These are phyloP conservation scores for Drosophila micromelanica DNA, from an alignment of 1,140 invertebrate species.

Conservation along the genomic window DNA sequence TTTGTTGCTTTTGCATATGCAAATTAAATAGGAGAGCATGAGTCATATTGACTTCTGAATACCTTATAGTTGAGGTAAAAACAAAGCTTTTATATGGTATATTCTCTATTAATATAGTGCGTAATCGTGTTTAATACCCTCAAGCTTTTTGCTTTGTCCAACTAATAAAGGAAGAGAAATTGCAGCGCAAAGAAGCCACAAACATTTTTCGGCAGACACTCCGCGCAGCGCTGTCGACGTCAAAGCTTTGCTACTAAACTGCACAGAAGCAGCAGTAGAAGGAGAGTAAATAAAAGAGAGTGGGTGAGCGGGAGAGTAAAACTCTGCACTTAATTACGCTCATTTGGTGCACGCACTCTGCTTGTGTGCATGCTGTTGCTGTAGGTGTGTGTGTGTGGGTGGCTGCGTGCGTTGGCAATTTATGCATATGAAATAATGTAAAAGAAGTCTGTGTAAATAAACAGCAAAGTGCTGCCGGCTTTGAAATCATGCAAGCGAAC, in stretches of 20 bases:
- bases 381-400: constrained; percentile 13
- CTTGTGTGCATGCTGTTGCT: constrained; percentile 24
- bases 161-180: constrained; percentile 10
- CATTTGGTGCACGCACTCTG: constrained; percentile 57
- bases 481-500: constrained; percentile 73
- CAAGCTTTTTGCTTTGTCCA: neutral
- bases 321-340: constrained; percentile 72
- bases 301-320: constrained; percentile 6
- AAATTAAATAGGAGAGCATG: constrained; percentile 7
- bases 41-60: neutral
- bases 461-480: constrained; percentile 77
- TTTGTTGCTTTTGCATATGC: constrained; percentile 37
- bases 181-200: constrained; percentile 23
- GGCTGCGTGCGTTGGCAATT: constrained; percentile 61
- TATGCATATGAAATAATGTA: constrained; percentile 74
- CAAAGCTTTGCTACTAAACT: constrained; percentile 9
- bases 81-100: too few species aligned
- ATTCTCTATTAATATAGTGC: too few species aligned
- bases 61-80: neutral
- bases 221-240: constrained; percentile 9
- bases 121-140: neutral
- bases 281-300: neutral
- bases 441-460: constrained; percentile 80
- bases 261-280: neutral
- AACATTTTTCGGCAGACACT: constrained; percentile 34